Percentiles rank a stretch among this genome's conserved stretches.
These are phyloP conservation scores for Andrena hattorfiana DNA, from an alignment of 2,888 invertebrate species.

Conservation along the genomic window DNA sequence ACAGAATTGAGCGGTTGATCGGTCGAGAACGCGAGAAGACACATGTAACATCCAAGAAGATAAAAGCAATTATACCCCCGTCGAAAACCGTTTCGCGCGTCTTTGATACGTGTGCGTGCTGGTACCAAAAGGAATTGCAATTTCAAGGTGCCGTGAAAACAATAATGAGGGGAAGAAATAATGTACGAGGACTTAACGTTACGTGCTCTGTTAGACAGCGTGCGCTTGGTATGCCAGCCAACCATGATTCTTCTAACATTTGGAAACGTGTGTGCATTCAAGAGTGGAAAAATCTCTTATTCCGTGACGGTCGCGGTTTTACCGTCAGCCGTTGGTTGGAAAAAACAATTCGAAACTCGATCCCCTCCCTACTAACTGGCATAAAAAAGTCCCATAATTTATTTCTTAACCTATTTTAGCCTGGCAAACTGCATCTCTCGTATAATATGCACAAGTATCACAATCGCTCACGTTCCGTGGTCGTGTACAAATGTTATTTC, in stretches of 20 bases:
- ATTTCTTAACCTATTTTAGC: slow-evolving; percentile 63
- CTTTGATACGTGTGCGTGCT: slow-evolving; percentile 18
- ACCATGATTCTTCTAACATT: slow-evolving; percentile 46
- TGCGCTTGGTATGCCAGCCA: slow-evolving; percentile 58
- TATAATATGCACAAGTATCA: slow-evolving; percentile 67
- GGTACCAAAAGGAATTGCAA: slow-evolving; percentile 34
- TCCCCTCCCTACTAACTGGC: slow-evolving; percentile 62
- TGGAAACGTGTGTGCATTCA: slow-evolving; percentile 26
- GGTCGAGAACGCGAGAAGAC: background rate
- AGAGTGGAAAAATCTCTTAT: slow-evolving; percentile 53
- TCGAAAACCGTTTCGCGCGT: background rate
- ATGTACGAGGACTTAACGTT: slow-evolving; percentile 36
- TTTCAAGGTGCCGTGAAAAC: slow-evolving; percentile 45
- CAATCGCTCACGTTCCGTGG: slow-evolving; percentile 66
- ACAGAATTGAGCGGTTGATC: slow-evolving; percentile 34
- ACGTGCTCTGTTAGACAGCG: slow-evolving; percentile 57
- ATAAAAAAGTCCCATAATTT: slow-evolving; percentile 71
- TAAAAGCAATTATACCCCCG: background rate
- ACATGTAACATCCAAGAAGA: background rate
- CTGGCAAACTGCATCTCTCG: slow-evolving; percentile 55
- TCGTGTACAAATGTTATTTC: slow-evolving; percentile 56
- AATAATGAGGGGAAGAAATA: background rate
- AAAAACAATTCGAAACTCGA: slow-evolving; percentile 62
- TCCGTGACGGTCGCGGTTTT: slow-evolving; percentile 38
- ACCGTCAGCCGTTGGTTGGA: slow-evolving; percentile 37